Evolutionary conservation across 92 coral and sea anemone genomes (phyloP).

Genomic region (Heteractis magnifica): DNA sequence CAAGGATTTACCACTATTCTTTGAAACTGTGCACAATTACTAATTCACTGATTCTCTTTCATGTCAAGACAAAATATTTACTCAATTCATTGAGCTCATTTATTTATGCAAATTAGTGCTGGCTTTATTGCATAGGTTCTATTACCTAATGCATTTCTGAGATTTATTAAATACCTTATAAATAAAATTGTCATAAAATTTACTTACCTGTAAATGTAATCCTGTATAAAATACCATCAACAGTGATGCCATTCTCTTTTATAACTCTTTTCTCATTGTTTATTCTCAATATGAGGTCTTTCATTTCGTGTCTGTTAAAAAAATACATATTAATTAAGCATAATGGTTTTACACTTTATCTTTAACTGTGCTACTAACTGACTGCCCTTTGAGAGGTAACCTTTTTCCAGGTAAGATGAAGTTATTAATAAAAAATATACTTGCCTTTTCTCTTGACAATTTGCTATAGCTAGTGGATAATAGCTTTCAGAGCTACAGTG

Average conservation of each 20-base stretch:
- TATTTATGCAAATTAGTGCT: no score
- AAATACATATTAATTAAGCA: neutral
- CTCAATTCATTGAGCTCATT: no score
- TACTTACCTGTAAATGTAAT: constrained; percentile 22
- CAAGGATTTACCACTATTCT: no score
- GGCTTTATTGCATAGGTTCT: no score
- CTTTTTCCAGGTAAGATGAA: no score
- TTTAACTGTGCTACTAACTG: no score
- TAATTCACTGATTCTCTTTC: no score
- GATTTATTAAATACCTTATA: neutral
- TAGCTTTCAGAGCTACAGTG: neutral
- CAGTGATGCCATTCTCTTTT: constrained; percentile 26
- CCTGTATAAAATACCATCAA: constrained; percentile 23
- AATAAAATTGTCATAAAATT: neutral
- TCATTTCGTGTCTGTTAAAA: constrained; percentile 8
- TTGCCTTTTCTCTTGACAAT: constrained; percentile 23
- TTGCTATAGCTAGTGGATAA: constrained; percentile 40
- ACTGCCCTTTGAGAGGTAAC: no score
- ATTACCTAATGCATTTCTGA: neutral
- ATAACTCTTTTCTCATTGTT: constrained; percentile 25
- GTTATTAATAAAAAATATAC: neutral
- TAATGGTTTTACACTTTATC: no score
- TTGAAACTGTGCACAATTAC: no score
- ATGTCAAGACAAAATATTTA: no score
- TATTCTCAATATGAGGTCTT: constrained; percentile 14